Conservation (phyloP, 1,140 invertebrate genomes). For the Cecropterus lyciades region DNA sequence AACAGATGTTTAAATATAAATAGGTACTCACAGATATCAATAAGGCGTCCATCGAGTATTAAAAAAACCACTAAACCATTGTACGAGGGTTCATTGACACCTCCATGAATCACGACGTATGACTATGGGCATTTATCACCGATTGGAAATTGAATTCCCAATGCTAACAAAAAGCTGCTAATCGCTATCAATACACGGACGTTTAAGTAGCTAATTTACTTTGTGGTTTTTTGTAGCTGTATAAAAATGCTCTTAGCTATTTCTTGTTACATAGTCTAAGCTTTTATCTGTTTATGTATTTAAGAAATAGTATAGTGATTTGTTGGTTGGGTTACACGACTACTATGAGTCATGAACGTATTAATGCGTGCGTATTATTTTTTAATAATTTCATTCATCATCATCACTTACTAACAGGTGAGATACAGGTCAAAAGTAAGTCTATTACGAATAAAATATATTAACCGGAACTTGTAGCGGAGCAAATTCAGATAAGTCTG, state of each 20-base stretch:
- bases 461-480: too few relatives aligned
- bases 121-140: constrained; percentile 54
- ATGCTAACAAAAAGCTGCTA: constrained; percentile 45
- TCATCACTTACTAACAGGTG: too few relatives aligned
- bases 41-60: constrained; percentile 48
- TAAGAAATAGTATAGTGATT: too few relatives aligned
- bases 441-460: too few relatives aligned
- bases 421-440: too few relatives aligned
- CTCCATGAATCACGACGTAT: constrained; percentile 53
- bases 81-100: constrained; percentile 54
- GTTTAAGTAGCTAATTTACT: neutral
- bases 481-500: too few relatives aligned
- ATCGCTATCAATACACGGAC: constrained; percentile 27
- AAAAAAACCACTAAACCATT: constrained; percentile 60
- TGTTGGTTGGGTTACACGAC: too few relatives aligned
- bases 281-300: neutral
- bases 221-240: neutral
- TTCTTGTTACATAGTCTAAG: neutral
- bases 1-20: too few relatives aligned
- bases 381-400: too few relatives aligned
- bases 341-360: too few relatives aligned
- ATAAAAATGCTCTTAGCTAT: neutral
- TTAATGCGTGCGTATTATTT: too few relatives aligned
- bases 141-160: constrained; percentile 40
- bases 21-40: constrained; percentile 42